Base-by-base conservation (phyloP, 1,140 invertebrate genomes). In the Formica selysi region DNA sequence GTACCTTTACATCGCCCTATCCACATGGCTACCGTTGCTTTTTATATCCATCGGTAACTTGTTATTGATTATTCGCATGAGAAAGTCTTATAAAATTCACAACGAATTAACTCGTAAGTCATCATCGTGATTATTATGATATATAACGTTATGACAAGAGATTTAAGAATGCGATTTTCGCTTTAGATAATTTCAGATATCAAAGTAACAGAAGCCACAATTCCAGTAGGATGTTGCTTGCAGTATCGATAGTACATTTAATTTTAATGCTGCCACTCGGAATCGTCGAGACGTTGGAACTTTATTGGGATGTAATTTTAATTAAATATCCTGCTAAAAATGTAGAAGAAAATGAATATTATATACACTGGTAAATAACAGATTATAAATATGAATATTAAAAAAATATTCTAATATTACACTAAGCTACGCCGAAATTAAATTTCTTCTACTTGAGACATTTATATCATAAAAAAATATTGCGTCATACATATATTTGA, bases 11-110 rank as follows among this genome's bases (percentile, higher is more conserved):
- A 91, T 95, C 8, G 94, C 94, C 3, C 87, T 94, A 48, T 93
- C 93, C 38, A 94, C 93, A 1, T 95, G 93, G 94, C 86, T 95
- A 32, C 94, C 94, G 0, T 90, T 93, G 51, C 76, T 93, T n/a
- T 89, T 94, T 64, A 93, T 94, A 71, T 94, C 93, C 73, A 70
- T 93, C 22, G 94, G 93, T 32, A 95, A 95, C 29, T 85, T 93
- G 57, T 86, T 94, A 38, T 88, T 95, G 8, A 93, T 95, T 48
- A 76, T 88, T 26, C 91, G 91, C 38, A 93, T 92, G 91, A 92
- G 85, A 70, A 92, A 89, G 70, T 91, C 87, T 32, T 90, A 93
- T 26, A 86, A 80, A 51, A 91, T 93, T 70, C 91, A 83, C 64
- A 87, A 80, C 44, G 88, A 90, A 79, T 76, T 93, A 59, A 93